Evolutionary conservation across 2,113 vertebrate species (phyloP).

Genomic region (Rostratula benghalensis): DNA sequence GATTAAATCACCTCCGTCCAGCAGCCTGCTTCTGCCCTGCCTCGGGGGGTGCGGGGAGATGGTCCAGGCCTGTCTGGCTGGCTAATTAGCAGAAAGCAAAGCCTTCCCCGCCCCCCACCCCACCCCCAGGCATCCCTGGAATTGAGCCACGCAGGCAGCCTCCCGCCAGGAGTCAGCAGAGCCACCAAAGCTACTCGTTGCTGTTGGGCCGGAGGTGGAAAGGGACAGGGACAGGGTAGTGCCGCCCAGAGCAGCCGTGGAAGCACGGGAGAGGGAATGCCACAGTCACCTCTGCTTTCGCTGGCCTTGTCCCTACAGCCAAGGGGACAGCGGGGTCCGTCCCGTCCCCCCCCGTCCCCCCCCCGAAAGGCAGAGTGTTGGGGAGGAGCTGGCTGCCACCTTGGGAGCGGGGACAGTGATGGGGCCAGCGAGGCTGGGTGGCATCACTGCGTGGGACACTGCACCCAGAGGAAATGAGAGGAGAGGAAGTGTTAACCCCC

Average conservation of each 20-base stretch:
- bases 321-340: neutral
- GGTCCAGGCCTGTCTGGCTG: neutral
- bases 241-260: fast-evolving
- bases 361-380: neutral
- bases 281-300: fast-evolving
- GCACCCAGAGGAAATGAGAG: neutral
- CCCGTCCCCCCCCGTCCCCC: no score
- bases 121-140: neutral
- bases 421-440: neutral
- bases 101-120: neutral
- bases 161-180: neutral
- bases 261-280: neutral
- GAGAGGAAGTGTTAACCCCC: neutral
- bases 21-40: neutral
- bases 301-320: neutral
- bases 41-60: neutral
- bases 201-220: neutral
- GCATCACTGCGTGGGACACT: neutral
- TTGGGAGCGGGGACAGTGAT: neutral
- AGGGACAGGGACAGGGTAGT: neutral
- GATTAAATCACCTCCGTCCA: neutral
- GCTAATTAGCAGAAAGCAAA: neutral
- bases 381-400: neutral
- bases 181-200: neutral
- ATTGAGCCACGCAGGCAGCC: neutral